These are phyloP conservation scores for Lampris incognitus DNA, from an alignment of 2,113 vertebrate species.

Conservation along the genomic window DNA sequence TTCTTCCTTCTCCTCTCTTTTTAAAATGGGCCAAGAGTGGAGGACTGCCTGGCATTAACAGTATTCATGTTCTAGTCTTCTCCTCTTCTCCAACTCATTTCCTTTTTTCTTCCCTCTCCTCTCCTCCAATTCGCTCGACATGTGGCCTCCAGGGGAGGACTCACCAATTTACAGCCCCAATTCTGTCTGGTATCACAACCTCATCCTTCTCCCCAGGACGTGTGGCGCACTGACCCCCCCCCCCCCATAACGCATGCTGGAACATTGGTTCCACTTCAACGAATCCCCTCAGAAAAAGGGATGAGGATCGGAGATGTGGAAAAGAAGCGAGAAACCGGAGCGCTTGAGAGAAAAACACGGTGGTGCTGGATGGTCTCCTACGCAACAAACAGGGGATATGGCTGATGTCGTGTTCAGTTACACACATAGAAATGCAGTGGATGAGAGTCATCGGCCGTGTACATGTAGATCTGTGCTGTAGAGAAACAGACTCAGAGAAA, in stretches of 20 bases:
- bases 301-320: background rate
- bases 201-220: constrained; percentile 6
- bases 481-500: background rate
- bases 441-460: background rate
- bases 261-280: constrained; percentile 29
- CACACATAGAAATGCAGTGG: background rate
- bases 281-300: background rate
- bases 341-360: background rate
- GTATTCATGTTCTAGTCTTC: background rate
- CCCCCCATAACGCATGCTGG: constrained; percentile 31
- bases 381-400: background rate
- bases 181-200: constrained; percentile 40
- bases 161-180: constrained; percentile 28
- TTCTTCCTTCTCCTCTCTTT: background rate
- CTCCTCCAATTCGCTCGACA: background rate
- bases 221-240: background rate
- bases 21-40: background rate
- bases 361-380: background rate
- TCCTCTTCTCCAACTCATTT: background rate
- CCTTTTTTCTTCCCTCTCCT: background rate
- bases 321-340: background rate
- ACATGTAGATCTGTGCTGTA: background rate
- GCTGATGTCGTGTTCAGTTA: background rate
- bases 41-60: no score
- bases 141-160: constrained; percentile 13